Evolutionary conservation across 2,113 vertebrate genomes (phyloP).

Genomic region (Indri indri): DNA sequence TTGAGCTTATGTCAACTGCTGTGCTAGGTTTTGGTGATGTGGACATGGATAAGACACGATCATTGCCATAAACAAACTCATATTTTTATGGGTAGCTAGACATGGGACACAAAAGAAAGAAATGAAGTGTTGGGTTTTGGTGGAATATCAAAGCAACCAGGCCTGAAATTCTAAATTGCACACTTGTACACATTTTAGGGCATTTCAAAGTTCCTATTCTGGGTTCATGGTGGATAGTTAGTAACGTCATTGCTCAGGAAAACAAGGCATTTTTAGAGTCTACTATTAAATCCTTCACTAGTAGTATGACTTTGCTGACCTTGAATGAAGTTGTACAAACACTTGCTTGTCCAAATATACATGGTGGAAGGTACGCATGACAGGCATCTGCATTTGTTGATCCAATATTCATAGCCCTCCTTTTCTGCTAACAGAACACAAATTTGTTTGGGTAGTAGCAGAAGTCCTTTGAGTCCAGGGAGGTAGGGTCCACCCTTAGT

Average conservation of each 20-base stretch:
- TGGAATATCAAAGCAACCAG: background rate
- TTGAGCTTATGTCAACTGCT: background rate
- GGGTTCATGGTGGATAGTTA: background rate
- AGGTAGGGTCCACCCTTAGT: background rate
- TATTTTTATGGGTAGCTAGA: background rate
- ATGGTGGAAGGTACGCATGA: background rate
- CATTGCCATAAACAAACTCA: background rate
- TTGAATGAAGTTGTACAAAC: background rate
- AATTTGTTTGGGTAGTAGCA: background rate
- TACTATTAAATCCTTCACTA: background rate
- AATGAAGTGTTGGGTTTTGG: background rate
- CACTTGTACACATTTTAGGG: background rate
- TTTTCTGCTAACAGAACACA: background rate
- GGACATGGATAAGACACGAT: background rate
- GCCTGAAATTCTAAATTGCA: background rate
- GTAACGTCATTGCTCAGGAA: background rate
- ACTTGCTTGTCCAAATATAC: background rate
- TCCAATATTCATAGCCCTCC: rapidly evolving
- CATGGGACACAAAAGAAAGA: background rate
- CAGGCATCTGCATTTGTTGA: background rate
- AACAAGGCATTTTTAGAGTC: background rate
- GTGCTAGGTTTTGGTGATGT: background rate
- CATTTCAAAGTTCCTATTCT: background rate
- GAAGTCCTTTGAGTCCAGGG: background rate
- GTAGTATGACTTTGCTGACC: background rate